Base-by-base conservation (phyloP, 2,113 vertebrate species). In the Grantiella picta region DNA sequence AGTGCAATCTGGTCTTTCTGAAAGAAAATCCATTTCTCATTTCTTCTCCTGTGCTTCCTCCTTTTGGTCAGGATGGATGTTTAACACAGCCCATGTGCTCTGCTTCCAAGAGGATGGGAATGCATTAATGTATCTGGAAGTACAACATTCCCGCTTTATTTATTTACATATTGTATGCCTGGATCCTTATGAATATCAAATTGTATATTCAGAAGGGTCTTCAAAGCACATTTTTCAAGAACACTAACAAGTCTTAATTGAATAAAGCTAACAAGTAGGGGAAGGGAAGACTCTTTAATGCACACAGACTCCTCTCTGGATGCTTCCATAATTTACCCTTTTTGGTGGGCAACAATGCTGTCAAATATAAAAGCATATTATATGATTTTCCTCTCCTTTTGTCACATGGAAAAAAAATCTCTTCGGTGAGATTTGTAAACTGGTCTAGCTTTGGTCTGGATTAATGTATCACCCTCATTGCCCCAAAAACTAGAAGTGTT, bases 11-110 rank as follows among this genome's bases (percentile, higher is more conserved):
- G 89, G 93, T 93, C 95, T 92, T 96, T 94, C 40, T 0, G 22
- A 49, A 89, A 96, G 95, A 97, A 92, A 96, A 95, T 90, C 86
- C 70, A 49, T 91, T 88, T 92, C 96, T 96, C 86, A 42, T 90
- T 89, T 92, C 92, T 96, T 83, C 56, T 79, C 70, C 36, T 54
- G 90, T 66, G 77, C 86, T 44, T 81, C 93, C 91, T 85, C 76
- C 88, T 70, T 91, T 97, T 82, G 65, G 84, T 94, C 65, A 65
- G 84, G 80, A 84, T 63, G 88, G 81, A 60, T 88, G 90, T 60
- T 44, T 85, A 86, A 80, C 47, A 45, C 17, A 76, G 53, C 29
- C 60, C 1, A 0, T 64, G 70, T 18, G 44, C 54, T 61, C 29
- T 9, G 15, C 75, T 89, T 86, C 73, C 47, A 57, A 44, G 18